Conservation (phyloP, 2,888 invertebrate species). For the Dendrolimus houi region DNA sequence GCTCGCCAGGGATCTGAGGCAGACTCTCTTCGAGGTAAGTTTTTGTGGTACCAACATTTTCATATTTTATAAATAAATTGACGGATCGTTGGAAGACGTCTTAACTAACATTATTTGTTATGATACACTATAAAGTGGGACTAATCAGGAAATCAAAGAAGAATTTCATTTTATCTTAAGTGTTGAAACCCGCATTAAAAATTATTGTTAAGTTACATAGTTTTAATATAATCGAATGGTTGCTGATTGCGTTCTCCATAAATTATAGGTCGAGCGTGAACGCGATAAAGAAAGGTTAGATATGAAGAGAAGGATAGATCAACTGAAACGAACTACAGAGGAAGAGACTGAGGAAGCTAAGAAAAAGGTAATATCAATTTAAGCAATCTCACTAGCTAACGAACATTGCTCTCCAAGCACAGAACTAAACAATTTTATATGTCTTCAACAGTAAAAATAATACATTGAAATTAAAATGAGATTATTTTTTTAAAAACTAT, state of each 20-base stretch:
- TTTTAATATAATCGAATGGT: constrained; percentile 7
- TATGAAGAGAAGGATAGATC: constrained; percentile 89
- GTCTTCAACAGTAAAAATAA: no score
- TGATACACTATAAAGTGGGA: no score
- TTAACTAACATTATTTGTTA: no score
- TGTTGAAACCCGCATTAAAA: not conserved
- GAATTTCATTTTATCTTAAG: not conserved
- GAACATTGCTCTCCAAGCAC: no score
- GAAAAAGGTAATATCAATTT: constrained; percentile 77
- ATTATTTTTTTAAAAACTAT: no score
- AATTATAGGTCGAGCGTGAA: constrained; percentile 86
- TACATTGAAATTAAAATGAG: no score
- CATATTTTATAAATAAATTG: no score
- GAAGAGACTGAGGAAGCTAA: constrained; percentile 93
- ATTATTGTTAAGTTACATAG: not conserved
- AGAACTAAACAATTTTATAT: no score
- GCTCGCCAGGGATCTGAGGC: constrained; percentile 89
- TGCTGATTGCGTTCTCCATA: no score
- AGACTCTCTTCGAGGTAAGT: constrained; percentile 88
- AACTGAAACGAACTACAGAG: constrained; percentile 88
- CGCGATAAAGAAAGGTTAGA: constrained; percentile 92
- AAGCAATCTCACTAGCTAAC: no score
- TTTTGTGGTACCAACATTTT: not conserved
- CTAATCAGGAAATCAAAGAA: no score
- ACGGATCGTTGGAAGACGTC: no score